phyloP scores from a whole-genome alignment of 30 jellyfish, hydroid and myxozoan genomes.

The Chrysaora quinquecirrha region DNA sequence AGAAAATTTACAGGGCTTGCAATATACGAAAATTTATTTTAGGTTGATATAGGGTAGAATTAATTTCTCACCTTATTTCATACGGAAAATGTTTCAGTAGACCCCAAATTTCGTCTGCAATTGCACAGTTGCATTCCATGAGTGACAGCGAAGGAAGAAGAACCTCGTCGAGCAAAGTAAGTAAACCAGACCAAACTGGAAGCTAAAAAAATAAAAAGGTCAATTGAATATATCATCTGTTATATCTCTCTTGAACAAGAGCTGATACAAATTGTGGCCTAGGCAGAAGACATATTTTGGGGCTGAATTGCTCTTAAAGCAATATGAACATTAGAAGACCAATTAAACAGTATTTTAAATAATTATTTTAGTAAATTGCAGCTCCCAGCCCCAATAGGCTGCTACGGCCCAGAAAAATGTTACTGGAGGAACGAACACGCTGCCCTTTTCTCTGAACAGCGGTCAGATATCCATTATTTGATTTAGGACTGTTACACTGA shows the following conservation, averaged over 20 bases:
- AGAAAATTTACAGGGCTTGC: too few relatives aligned
- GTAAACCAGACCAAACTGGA: conserved; percentile 84
- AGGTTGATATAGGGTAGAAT: too few relatives aligned
- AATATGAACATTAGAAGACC: too few relatives aligned
- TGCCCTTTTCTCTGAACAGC: not conserved
- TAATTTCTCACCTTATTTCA: conserved; percentile 77
- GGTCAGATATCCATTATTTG: not conserved
- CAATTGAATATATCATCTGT: too few relatives aligned
- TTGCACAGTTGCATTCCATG: conserved; percentile 90
- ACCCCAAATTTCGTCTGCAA: conserved; percentile 98
- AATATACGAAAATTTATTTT: too few relatives aligned
- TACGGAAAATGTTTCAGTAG: conserved; percentile 88
- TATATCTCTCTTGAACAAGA: too few relatives aligned
- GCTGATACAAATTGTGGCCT: too few relatives aligned
- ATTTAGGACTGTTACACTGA: not conserved
- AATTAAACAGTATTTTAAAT: too few relatives aligned
- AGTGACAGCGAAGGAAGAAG: conserved; percentile 88
- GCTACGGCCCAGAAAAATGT: not conserved
- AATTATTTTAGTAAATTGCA: too few relatives aligned
- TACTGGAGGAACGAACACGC: conserved; percentile 11
- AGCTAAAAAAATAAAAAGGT: conserved; percentile 51
- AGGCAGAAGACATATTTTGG: too few relatives aligned
- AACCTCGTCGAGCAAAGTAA: conserved; percentile 86
- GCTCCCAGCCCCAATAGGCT: too few relatives aligned
- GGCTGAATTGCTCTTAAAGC: too few relatives aligned